Evolutionary conservation across 2,888 invertebrate genomes (phyloP), one percentile per base, ranked within the genome.

Genomic region (Pediacus dermestoides): DNA sequence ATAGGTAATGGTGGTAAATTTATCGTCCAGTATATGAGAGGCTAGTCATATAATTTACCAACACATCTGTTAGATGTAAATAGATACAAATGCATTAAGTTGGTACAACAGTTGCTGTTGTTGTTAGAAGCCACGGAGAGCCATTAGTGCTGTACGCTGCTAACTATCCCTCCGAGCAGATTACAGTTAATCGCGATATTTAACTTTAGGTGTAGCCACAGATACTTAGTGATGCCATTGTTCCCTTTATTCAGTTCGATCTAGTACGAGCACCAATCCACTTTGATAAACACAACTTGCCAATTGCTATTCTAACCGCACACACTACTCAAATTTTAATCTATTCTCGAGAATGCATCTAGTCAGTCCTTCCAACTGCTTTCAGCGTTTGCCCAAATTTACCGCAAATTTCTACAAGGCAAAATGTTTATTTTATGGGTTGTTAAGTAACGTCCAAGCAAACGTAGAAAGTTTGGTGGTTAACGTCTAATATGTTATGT

Each of bases 171-270:
- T 30, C 44, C 39, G 52, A 56, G 57, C 55, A 58, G 57, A 61
- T 61, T 62, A 62, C 58, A 58, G 57, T 62, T 62, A 61, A 62
- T 60, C 58, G 62, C 50, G 50, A 58, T 62, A 60, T 61, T 61
- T 58, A 58, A 60, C 55, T 59, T 48, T 53, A 48, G 50, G 46
- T 54, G 49, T 41, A 49, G 45, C 51, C 56, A 32, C 53, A 53
- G 46, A 47, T 54, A 53, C 52, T 55, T 52, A 50, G 46, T 48
- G 39, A 46, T 39, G 42, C 37, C 42, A 39, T 45, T 48, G 42
- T 33, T 32, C 39, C 47, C 49, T 51, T 50, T 47, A 46, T 50
- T 48, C 39, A 53, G 44, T 55, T 55, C 52, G 51, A 55, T 53
- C 16, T 39, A 30, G 34, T 37, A 37, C 34, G 36, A 42, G 25